phyloP scores from a whole-genome alignment of 1,140 invertebrate genomes.

The Drosophila obscura region DNA sequence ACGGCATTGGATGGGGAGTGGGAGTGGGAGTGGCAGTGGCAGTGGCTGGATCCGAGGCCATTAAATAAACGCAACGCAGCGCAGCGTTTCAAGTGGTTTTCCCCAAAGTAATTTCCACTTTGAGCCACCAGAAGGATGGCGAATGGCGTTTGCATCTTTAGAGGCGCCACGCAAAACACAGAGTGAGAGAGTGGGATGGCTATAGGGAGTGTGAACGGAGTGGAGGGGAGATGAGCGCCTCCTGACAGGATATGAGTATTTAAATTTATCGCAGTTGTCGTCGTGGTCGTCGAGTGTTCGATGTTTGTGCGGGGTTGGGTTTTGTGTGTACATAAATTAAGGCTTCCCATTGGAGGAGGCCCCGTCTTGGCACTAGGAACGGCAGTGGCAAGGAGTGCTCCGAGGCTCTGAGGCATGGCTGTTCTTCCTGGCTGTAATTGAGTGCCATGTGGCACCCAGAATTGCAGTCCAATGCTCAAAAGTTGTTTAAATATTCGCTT shows the following conservation, averaged over 20 bases:
- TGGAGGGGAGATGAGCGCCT: constrained; percentile 11
- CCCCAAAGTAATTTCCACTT: constrained; percentile 74
- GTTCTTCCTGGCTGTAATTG: constrained; percentile 15
- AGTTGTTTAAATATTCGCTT: no score
- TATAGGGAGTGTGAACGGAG: not conserved
- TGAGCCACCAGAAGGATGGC: constrained; percentile 56
- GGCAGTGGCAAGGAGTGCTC: not conserved
- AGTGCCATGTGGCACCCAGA: constrained; percentile 41
- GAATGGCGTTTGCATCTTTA: constrained; percentile 59
- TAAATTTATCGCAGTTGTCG: constrained; percentile 71
- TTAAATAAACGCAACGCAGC: constrained; percentile 72
- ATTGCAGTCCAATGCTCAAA: constrained; percentile 20
- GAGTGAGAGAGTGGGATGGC: not conserved
- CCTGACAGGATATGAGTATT: constrained; percentile 73
- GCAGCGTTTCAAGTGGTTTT: constrained; percentile 67
- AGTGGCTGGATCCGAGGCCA: constrained; percentile 42
- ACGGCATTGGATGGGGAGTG: not conserved
- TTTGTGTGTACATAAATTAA: constrained; percentile 74
- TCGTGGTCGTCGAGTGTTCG: constrained; percentile 18
- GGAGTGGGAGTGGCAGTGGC: not conserved
- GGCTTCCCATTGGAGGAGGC: constrained; percentile 9
- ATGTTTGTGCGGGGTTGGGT: constrained; percentile 14
- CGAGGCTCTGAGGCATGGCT: no score
- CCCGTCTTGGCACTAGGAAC: not conserved
- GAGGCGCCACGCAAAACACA: no score